Evolutionary conservation across 2,113 vertebrate genomes (phyloP).

Genomic region (Sturnus vulgaris): DNA sequence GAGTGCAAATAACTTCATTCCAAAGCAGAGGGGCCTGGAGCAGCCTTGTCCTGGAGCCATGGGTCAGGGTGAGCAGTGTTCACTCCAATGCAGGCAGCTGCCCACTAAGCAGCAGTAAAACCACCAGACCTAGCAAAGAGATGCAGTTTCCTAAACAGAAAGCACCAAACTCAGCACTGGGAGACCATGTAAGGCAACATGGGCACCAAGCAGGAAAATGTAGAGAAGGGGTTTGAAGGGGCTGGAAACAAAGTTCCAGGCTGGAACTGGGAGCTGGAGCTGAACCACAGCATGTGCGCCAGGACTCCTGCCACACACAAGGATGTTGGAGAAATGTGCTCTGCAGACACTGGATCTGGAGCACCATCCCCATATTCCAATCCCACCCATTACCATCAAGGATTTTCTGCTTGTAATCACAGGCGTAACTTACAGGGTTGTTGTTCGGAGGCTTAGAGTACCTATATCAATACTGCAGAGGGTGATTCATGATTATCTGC

Average conservation of each 20-base stretch:
- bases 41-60: neutral
- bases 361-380: neutral
- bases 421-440: neutral
- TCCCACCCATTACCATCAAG: neutral
- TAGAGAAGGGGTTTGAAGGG: neutral
- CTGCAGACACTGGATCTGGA: neutral
- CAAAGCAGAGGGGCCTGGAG: neutral
- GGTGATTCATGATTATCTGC: constrained; percentile 64
- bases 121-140: neutral
- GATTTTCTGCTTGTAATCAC: neutral
- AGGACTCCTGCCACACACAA: neutral
- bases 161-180: neutral
- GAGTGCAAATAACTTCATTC: neutral
- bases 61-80: neutral
- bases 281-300: neutral
- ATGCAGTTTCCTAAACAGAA: neutral
- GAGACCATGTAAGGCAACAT: neutral
- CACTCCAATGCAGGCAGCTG: neutral
- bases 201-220: neutral
- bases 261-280: neutral
- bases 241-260: neutral
- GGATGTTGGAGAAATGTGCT: neutral
- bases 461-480: constrained; percentile 66
- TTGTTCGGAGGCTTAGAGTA: constrained; percentile 20
- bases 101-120: neutral